Evolutionary conservation across 2,888 invertebrate genomes (phyloP), one percentile per base, ranked within the genome.

Genomic region (Acleris literana): DNA sequence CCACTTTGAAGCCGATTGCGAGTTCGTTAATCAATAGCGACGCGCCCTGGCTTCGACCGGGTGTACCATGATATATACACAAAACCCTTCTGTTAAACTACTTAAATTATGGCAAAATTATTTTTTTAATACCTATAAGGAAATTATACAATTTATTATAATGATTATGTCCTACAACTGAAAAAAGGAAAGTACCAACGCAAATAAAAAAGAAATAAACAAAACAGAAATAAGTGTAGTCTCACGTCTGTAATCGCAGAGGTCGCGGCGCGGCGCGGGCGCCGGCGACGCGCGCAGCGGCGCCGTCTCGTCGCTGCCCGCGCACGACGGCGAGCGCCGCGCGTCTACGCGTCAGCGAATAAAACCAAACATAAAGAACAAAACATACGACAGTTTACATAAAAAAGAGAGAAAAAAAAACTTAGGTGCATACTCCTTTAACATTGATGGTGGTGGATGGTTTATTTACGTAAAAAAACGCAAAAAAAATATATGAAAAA

Each of bases 251-350:
- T 72, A 77, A 44, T 84, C 81, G 69, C 82, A 81, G 49, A 80
- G 76, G 52, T 80, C 79, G 80, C 81, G 48, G 63, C 70, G 69
- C 68, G 70, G 22, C 49, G 60, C 60, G 44, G 77, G 69, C 46
- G 79, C 75, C 63, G 85, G 81, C 65, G 86, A 83, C 22, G 83
- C 80, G 66, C 84, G 81, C 70, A 83, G 68, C 59, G 78, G 72
- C 57, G 81, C 80, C 64, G 88, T 84, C 73, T 88, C 90, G 74
- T 86, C 88, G 69, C 84, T 81, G 54, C 78, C 81, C 52, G 80
- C 82, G 67, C 78, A 76, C 6, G 86, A 85, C 65, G 78, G 79
- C 77, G 70, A 81, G 71, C 75, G 74, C 65, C 79, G 77, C 65
- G 74, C 73, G 65, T 76, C 75, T 76, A 69, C 44, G 61, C 4